These are phyloP conservation scores for Dicrurus megarhynchus DNA, from an alignment of 2,113 vertebrate species.

Conservation along the genomic window DNA sequence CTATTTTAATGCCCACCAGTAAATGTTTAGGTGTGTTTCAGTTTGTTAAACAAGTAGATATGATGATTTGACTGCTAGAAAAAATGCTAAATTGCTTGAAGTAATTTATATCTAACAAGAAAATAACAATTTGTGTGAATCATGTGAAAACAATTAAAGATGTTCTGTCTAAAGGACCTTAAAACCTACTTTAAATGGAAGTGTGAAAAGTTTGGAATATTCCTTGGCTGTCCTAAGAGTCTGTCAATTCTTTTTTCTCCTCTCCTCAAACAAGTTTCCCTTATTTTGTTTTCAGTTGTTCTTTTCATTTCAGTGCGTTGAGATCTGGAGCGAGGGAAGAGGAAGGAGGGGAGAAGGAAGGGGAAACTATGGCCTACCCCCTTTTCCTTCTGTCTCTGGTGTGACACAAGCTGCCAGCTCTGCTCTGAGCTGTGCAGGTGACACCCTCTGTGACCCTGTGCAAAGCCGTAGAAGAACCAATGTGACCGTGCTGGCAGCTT, in stretches of 20 bases:
- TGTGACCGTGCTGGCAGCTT: background rate
- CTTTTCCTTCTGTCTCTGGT: background rate
- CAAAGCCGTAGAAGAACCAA: background rate
- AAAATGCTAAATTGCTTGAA: background rate
- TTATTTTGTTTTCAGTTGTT: background rate
- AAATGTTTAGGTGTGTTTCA: background rate
- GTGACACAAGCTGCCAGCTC: background rate
- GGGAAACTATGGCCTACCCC: fast-evolving
- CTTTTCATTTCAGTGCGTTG: background rate
- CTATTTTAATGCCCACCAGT: background rate
- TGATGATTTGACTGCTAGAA: background rate
- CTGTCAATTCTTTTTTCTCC: background rate
- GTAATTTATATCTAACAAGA: background rate
- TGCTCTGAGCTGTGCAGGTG: background rate
- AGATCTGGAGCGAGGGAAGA: background rate
- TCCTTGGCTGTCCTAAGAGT: background rate
- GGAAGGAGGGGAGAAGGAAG: background rate
- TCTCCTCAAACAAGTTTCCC: background rate
- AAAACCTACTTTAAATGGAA: background rate
- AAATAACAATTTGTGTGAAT: background rate
- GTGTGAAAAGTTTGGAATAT: background rate
- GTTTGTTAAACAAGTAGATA: background rate
- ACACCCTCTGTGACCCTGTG: too few relatives aligned
- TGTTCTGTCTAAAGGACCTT: background rate
- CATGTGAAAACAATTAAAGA: fast-evolving